Percentiles rank a stretch among this genome's conserved stretches.
Conservation (phyloP, 2,888 invertebrate species). For the Anarsia innoxiella region DNA sequence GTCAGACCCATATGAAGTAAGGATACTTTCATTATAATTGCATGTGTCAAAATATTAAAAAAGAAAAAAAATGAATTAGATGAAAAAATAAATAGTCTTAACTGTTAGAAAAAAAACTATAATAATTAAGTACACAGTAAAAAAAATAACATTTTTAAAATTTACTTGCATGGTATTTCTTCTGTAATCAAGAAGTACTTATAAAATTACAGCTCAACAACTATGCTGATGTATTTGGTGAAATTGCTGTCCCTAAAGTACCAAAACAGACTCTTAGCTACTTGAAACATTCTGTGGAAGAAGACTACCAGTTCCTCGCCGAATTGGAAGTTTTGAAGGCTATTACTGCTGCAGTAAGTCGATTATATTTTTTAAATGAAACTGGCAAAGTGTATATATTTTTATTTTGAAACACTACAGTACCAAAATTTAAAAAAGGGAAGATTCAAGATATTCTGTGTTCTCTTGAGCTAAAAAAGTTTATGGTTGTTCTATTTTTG, state of each 20-base stretch:
- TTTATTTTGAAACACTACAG: too few species aligned
- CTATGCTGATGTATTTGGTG: constrained; percentile 52
- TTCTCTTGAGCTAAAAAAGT: too few species aligned
- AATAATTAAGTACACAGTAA: too few species aligned
- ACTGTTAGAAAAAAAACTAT: too few species aligned
- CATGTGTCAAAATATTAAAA: neutral
- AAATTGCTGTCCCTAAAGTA: constrained; percentile 38
- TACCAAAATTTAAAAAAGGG: too few species aligned
- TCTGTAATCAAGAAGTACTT: neutral
- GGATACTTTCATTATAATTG: neutral
- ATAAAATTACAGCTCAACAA: constrained; percentile 49
- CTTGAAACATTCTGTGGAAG: constrained; percentile 63
- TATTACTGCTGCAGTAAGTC: constrained; percentile 68
- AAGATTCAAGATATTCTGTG: too few species aligned
- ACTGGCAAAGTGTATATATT: too few species aligned
- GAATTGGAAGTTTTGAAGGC: constrained; percentile 77
- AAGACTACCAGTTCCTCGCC: constrained; percentile 77
- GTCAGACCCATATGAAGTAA: constrained; percentile 78
- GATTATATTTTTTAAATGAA: neutral
- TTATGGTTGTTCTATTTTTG: too few species aligned
- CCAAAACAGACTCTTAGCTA: constrained; percentile 39
- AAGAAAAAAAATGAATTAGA: too few species aligned
- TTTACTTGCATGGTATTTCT: too few species aligned
- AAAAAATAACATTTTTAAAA: too few species aligned
- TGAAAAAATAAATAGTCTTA: too few species aligned